A percentile compares a stretch with the other conserved stretches of the same genome.
These are phyloP conservation scores for Tetranychus piercei DNA, from an alignment of 2,888 invertebrate genomes.

Conservation along the genomic window DNA sequence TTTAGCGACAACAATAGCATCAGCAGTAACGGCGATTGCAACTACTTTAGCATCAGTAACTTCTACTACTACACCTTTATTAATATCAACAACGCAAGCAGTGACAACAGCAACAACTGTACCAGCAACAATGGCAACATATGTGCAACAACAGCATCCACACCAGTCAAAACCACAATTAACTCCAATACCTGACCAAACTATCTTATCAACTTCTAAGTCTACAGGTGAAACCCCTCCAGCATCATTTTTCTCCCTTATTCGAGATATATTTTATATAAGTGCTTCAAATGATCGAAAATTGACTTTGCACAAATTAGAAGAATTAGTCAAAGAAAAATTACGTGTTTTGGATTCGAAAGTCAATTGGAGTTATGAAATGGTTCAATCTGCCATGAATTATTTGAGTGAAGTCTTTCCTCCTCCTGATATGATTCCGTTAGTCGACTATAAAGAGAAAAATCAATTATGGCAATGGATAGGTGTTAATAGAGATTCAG, in stretches of 20 bases:
- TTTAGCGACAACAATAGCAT: background rate
- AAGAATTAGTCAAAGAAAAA: conserved; percentile 20
- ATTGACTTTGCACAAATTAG: conserved; percentile 38
- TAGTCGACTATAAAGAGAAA: conserved; percentile 57
- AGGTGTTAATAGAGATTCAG: conserved; percentile 75
- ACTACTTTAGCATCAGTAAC: background rate
- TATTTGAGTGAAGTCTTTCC: conserved; percentile 13
- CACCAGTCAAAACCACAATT: background rate
- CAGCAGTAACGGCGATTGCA: background rate
- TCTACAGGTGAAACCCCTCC: conserved; percentile 37
- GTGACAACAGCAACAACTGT: background rate
- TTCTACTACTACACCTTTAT: background rate
- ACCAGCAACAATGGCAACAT: background rate
- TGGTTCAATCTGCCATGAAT: conserved; percentile 18
- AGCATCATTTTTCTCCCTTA: conserved; percentile 63
- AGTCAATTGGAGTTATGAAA: conserved; percentile 15
- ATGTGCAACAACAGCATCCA: background rate
- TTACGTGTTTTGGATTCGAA: conserved; percentile 10
- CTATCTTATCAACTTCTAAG: background rate
- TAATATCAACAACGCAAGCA: background rate
- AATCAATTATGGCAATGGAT: conserved; percentile 62
- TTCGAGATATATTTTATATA: conserved; percentile 65
- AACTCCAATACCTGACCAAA: background rate
- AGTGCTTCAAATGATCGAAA: conserved; percentile 59
- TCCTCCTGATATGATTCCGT: conserved; percentile 44